phyloP scores from a whole-genome alignment of 2,888 invertebrate genomes.

The Brachyptera putata region DNA sequence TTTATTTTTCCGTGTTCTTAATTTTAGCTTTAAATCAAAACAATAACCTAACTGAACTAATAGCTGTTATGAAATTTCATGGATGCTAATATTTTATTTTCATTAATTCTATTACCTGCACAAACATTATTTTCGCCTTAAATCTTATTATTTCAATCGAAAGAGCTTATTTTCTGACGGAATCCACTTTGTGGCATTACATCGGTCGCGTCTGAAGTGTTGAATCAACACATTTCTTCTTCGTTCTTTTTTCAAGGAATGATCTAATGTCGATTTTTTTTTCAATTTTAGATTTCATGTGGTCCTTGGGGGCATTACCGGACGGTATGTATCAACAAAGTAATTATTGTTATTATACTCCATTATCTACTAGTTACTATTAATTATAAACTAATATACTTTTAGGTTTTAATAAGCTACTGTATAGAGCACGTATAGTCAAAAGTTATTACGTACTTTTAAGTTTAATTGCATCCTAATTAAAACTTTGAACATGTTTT shows the following conservation, averaged over 20 bases:
- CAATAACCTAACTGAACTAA: constrained; percentile 27
- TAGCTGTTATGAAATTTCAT: constrained; percentile 41
- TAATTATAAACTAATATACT: not conserved
- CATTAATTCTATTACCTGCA: constrained; percentile 24
- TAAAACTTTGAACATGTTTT: too few relatives aligned
- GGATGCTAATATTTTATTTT: constrained; percentile 34
- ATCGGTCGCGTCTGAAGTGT: too few relatives aligned
- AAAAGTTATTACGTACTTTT: too few relatives aligned
- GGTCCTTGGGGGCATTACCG: constrained; percentile 96
- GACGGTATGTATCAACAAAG: constrained; percentile 71
- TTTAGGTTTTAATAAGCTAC: too few relatives aligned
- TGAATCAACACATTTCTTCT: too few relatives aligned
- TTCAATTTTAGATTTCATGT: constrained; percentile 90
- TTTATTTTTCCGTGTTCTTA: not conserved
- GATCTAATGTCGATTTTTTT: constrained; percentile 29
- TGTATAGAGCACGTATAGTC: too few relatives aligned
- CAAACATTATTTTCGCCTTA: constrained; percentile 5
- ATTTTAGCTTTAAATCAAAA: not conserved
- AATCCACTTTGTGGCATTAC: too few relatives aligned
- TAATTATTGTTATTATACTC: constrained; percentile 11
- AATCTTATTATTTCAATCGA: not conserved
- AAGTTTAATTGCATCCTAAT: too few relatives aligned
- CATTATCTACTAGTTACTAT: too few relatives aligned
- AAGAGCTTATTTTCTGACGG: too few relatives aligned
- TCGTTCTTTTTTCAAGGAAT: too few relatives aligned